Conservation (phyloP, 1,140 invertebrate genomes). For the Hyphantria cunea region DNA sequence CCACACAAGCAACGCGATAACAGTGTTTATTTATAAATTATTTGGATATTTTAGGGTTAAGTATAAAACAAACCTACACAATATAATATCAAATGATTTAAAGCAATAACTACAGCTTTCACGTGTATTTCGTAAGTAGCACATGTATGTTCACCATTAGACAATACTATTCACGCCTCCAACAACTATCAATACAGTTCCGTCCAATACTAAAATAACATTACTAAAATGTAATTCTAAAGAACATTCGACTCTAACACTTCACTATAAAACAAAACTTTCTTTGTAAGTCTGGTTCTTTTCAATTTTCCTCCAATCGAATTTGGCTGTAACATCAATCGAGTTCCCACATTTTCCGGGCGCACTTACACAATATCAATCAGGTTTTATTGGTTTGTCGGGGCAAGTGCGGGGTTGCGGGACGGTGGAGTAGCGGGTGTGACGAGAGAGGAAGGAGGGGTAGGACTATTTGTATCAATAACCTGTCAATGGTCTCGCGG, state of each 20-base stretch:
- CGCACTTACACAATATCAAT: conserved; percentile 82
- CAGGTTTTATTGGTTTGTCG: conserved; percentile 81
- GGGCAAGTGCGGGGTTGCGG: conserved; percentile 40
- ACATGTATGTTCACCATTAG: conserved; percentile 60
- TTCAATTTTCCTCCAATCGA: conserved; percentile 80
- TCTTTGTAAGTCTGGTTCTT: conserved; percentile 49
- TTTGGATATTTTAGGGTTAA: too few species aligned
- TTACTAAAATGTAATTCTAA: conserved; percentile 28
- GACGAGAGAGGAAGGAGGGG: conserved; percentile 37
- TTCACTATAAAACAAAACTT: conserved; percentile 40
- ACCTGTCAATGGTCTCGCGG: conserved; percentile 73
- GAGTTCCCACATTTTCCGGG: conserved; percentile 80
- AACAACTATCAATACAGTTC: conserved; percentile 61
- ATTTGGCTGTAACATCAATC: conserved; percentile 80
- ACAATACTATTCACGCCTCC: conserved; percentile 76
- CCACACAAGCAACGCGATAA: too few species aligned
- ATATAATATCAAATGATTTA: too few species aligned
- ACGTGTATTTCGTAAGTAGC: conserved; percentile 11
- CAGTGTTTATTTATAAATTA: too few species aligned
- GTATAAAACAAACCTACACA: too few species aligned
- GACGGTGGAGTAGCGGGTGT: conserved; percentile 17
- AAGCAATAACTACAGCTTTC: too few species aligned
- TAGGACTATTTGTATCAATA: conserved; percentile 79
- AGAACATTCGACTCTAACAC: conserved; percentile 39
- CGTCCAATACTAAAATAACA: conserved; percentile 37